phyloP scores from a whole-genome alignment of 2,113 vertebrate species.

The Grus americana region DNA sequence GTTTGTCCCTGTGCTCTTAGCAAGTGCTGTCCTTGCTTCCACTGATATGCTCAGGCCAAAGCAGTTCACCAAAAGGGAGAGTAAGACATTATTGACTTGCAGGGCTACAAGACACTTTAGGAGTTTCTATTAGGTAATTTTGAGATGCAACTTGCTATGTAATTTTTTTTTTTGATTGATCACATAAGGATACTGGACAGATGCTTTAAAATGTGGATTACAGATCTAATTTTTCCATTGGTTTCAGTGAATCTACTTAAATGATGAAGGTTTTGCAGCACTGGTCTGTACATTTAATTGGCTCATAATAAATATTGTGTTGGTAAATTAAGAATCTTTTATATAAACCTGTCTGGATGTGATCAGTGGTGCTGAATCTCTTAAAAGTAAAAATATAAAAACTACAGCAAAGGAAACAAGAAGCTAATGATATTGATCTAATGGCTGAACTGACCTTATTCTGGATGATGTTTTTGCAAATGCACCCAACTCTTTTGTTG shows the following conservation, averaged over 20 bases:
- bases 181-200: neutral
- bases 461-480: constrained; percentile 24
- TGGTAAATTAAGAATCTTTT: neutral
- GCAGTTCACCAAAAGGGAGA: neutral
- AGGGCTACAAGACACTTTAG: neutral
- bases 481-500: neutral
- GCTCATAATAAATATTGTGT: neutral
- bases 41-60: neutral
- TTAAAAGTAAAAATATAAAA: neutral
- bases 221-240: neutral
- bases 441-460: neutral
- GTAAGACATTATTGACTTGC: neutral
- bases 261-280: neutral
- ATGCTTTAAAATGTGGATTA: neutral
- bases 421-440: neutral
- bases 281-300: neutral
- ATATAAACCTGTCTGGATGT: neutral
- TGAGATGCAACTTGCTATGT: neutral
- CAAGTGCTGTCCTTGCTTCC: neutral
- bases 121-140: neutral
- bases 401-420: neutral
- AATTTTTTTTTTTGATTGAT: neutral
- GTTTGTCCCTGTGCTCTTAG: neutral
- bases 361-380: neutral
- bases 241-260: neutral